A percentile compares a stretch with the other conserved stretches of the same genome.
Conservation (phyloP, 2,888 invertebrate genomes). For the Lasioglossum leucozonium region DNA sequence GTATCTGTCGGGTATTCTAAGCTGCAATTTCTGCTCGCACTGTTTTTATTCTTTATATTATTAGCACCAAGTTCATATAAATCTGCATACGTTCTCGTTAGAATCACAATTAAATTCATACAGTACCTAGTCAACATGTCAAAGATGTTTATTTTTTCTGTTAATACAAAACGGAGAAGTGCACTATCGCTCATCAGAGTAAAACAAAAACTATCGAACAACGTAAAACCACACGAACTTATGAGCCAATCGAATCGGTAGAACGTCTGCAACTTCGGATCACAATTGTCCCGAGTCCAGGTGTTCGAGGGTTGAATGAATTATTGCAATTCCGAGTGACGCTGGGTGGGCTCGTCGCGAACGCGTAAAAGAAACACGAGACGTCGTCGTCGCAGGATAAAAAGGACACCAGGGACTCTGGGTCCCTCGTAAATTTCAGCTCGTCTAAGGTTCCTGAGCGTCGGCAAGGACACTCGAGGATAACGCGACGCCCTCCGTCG, state of each 20-base stretch:
- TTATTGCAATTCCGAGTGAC: not conserved
- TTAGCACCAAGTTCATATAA: not conserved
- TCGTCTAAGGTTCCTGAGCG: not conserved
- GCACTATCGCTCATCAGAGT: too few species aligned
- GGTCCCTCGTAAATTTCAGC: not conserved
- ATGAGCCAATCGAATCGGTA: too few species aligned
- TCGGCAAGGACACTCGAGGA: slow-evolving; percentile 50
- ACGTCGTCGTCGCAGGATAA: not conserved
- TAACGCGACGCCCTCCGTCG: slow-evolving; percentile 35
- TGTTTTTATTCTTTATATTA: not conserved
- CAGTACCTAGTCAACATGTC: too few species aligned
- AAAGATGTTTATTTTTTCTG: too few species aligned
- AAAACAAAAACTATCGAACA: too few species aligned
- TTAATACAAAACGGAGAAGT: too few species aligned
- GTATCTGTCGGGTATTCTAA: not conserved
- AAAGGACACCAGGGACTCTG: not conserved
- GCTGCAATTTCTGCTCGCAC: not conserved
- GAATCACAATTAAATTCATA: too few species aligned
- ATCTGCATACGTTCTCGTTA: not conserved
- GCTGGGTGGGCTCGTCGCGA: not conserved
- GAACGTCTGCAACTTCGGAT: too few species aligned
- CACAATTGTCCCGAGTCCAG: too few species aligned
- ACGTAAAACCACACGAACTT: too few species aligned
- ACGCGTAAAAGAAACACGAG: not conserved
- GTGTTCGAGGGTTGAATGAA: not conserved